phyloP scores from a whole-genome alignment of 2,797 vertebrate species.

The Chelon auratus region DNA sequence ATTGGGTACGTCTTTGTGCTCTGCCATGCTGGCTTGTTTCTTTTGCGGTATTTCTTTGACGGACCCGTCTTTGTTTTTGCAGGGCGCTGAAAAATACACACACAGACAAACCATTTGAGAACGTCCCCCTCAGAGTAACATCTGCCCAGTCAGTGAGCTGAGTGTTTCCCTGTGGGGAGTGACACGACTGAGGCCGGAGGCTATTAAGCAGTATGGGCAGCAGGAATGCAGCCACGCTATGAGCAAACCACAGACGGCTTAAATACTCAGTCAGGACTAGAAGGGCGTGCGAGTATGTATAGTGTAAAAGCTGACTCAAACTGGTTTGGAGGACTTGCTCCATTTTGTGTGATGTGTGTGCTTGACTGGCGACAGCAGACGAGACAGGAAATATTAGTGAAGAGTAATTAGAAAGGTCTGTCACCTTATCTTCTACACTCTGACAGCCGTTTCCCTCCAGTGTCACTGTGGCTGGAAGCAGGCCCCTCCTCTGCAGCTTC shows the following conservation, averaged over 20 bases:
- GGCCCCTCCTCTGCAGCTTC: slow-evolving; percentile 32
- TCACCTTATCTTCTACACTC: slow-evolving; percentile 50
- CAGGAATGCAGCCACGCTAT: too few species aligned
- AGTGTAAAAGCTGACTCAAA: too few species aligned
- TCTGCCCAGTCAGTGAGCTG: not conserved
- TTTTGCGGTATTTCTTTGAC: fast-evolving
- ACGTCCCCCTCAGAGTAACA: not conserved
- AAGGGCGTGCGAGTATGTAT: too few species aligned
- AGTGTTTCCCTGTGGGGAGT: too few species aligned
- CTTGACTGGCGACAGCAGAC: not conserved
- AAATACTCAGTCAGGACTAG: too few species aligned
- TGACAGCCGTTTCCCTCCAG: slow-evolving; percentile 18
- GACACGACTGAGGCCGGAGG: too few species aligned
- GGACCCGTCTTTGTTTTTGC: not conserved
- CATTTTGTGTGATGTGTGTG: not conserved
- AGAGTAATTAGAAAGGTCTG: slow-evolving; percentile 1
- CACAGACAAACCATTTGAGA: not conserved
- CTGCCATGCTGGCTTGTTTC: not conserved
- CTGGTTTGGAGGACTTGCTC: too few species aligned
- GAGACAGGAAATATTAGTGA: not conserved
- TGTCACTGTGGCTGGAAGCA: not conserved
- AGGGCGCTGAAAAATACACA: slow-evolving; percentile 32
- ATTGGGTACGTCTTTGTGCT: slow-evolving; percentile 45
- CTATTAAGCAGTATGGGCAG: too few species aligned
- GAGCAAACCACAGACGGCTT: too few species aligned